Evolutionary conservation across 2,888 invertebrate species (phyloP).

Genomic region (Epirrhoe tristata): DNA sequence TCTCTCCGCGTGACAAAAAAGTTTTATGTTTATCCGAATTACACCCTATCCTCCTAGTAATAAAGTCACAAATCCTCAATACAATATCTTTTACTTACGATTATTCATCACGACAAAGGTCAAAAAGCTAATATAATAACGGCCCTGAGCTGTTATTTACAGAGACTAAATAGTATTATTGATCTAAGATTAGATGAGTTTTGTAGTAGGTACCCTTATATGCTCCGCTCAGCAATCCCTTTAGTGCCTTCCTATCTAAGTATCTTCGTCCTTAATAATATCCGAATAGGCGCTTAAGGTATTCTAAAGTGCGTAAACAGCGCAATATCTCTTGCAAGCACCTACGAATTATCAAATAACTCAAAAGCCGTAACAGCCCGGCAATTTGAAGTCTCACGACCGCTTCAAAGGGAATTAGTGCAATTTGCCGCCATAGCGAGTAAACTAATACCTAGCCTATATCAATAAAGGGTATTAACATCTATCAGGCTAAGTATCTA

Average conservation of each 20-base stretch:
- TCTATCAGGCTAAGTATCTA: constrained; percentile 77
- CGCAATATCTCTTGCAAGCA: constrained; percentile 37
- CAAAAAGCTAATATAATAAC: no score
- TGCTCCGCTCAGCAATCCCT: background rate
- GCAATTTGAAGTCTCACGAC: constrained; percentile 72
- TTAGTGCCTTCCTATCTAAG: constrained; percentile 2
- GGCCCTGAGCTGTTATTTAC: no score
- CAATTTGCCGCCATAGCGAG: constrained; percentile 63
- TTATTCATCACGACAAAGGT: no score
- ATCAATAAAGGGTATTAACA: constrained; percentile 83
- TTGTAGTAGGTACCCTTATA: background rate
- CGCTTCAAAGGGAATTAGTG: constrained; percentile 73
- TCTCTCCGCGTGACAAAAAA: no score
- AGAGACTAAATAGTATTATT: no score
- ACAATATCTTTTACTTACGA: no score
- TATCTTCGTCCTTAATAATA: constrained; percentile 19
- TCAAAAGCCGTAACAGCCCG: constrained; percentile 67
- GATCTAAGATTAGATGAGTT: no score
- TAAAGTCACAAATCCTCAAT: no score
- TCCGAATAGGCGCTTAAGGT: constrained; percentile 23
- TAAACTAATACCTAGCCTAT: constrained; percentile 74
- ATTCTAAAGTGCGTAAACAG: constrained; percentile 39
- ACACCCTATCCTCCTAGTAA: no score
- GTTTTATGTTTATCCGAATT: no score
- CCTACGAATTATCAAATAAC: constrained; percentile 71